Conservation (phyloP, 2,888 invertebrate genomes). For the Melipona bicolor region DNA sequence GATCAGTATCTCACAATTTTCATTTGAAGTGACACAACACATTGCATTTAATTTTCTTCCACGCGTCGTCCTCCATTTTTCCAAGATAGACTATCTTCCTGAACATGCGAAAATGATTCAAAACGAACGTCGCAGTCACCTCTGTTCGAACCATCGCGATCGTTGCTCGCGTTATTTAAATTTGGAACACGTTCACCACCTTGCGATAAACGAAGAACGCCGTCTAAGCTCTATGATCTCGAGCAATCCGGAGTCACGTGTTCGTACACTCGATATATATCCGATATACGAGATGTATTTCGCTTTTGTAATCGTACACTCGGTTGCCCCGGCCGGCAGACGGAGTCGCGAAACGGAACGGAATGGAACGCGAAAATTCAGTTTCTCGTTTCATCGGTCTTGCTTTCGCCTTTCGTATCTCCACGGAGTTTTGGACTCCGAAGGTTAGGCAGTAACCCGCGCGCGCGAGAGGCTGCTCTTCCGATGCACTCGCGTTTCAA, state of each 20-base stretch:
- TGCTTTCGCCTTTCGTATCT: too few species aligned
- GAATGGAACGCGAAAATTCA: not conserved
- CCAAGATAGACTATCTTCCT: not conserved
- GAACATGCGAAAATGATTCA: not conserved
- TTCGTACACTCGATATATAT: not conserved
- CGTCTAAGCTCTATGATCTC: not conserved
- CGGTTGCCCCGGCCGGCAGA: not conserved
- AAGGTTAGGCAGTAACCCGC: too few species aligned
- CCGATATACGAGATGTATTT: not conserved
- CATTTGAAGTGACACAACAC: slow-evolving; percentile 27
- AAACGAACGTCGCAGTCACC: too few species aligned
- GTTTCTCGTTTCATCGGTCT: not conserved
- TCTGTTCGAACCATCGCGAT: not conserved
- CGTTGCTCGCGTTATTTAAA: not conserved
- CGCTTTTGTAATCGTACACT: not conserved
- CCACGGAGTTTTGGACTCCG: not conserved
- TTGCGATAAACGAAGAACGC: not conserved
- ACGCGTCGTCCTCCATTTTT: not conserved
- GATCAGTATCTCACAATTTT: slow-evolving; percentile 21
- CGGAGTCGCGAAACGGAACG: too few species aligned
- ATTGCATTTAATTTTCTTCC: not conserved
- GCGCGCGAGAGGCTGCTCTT: too few species aligned
- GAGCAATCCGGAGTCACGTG: not conserved
- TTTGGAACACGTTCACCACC: not conserved
- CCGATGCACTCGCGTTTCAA: not conserved